Base-by-base conservation (phyloP, 2,888 invertebrate species). In the Drosophila meridionalis region DNA sequence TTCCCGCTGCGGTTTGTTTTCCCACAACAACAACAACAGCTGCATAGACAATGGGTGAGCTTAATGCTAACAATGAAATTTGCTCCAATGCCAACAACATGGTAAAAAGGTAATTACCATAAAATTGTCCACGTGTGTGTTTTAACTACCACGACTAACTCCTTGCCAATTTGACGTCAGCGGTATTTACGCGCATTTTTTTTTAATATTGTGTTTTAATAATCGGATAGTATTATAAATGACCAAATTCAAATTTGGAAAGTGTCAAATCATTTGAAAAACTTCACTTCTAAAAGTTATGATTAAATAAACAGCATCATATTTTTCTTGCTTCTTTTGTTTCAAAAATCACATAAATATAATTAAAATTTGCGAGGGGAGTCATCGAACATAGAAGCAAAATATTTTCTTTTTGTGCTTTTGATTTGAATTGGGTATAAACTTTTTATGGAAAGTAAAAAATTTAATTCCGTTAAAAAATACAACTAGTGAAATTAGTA, bases 31-130 rank as follows among this genome's bases (percentile, higher is more conserved):
- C 71, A 70, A 52, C 56, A 67, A 57, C 56, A 42, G 36, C 20
- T 53, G 60, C 57, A 76, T 57, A 59, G 76, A 76, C 61, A 50
- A 58, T 69, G 59, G 78, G 60, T 61, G 69, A 69, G 87, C 75
- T 86, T 73, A 82, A 66, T 76, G 76, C 70, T 74, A 82, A 82
- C 86, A 85, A 85, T 85, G 76, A 85, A 85, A 79, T 88, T 82
- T 68, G 67, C 73, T 66, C 57, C 69, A 85, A 79, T 76, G 85
- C 79, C 82, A 87, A 70, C 79, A 71, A 68, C 82, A 73, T 76
- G 83, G 83, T 75, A 70, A 73, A 65, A 83, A 86, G 69, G 71
- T 86, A 88, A 84, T 84, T 88, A 83, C 73, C 83, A 75, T 83
- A 75, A 88, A 83, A 83, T 76, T 80, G 75, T 71, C 48, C 59